A percentile compares a stretch with the other conserved stretches of the same genome.
phyloP scores from a whole-genome alignment of 2,113 vertebrate genomes.

The cat (Felis catus) region DNA sequence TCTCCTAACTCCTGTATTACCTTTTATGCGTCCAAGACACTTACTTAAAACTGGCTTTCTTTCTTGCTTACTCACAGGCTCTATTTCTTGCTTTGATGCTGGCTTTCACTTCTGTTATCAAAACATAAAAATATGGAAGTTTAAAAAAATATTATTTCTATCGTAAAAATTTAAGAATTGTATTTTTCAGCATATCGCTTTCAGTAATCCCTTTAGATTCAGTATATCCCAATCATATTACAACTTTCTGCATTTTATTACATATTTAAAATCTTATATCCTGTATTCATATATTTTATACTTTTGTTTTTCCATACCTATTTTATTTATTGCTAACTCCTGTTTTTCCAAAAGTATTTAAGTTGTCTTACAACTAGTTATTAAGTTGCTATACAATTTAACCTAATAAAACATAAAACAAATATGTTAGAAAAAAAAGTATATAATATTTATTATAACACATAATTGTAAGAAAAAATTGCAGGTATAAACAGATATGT shows the following conservation, averaged over 20 bases:
- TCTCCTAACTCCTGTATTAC: background rate
- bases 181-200: background rate
- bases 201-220: background rate
- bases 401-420: background rate
- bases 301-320: background rate
- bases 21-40: background rate
- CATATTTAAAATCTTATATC: background rate
- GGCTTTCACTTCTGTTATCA: background rate
- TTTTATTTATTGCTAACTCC: background rate
- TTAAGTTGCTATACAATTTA: background rate
- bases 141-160: background rate
- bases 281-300: background rate
- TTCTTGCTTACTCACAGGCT: background rate
- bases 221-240: background rate
- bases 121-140: background rate
- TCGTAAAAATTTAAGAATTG: background rate
- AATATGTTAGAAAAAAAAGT: background rate
- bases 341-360: background rate
- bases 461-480: background rate
- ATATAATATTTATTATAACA: background rate
- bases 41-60: background rate
- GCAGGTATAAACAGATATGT: background rate
- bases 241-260: background rate
- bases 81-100: background rate
- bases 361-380: background rate